Conservation (phyloP, 2,888 invertebrate genomes). For the Rambutsinella grinnellia region DNA sequence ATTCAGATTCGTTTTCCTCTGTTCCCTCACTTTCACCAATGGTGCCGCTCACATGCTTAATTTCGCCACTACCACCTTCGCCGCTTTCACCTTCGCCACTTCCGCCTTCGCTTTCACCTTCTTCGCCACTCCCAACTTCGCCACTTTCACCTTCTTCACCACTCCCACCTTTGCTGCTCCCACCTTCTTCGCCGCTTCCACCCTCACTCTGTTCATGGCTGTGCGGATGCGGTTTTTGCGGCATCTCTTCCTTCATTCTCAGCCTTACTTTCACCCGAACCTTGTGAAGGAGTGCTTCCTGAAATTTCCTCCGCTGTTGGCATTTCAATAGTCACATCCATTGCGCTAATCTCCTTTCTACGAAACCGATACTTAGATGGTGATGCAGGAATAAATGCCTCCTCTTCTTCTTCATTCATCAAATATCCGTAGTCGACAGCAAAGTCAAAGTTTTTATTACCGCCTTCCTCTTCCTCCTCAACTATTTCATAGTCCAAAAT, state of each 20-base stretch:
- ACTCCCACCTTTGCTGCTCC: not conserved
- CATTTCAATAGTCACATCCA: not conserved
- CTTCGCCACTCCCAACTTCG: not conserved
- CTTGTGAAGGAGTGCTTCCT: no score
- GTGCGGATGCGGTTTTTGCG: not conserved
- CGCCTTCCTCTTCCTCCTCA: slow-evolving; percentile 7
- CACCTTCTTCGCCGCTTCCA: no score
- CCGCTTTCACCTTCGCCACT: slow-evolving; percentile 30
- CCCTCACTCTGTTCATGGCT: not conserved
- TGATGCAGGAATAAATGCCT: slow-evolving; percentile 30
- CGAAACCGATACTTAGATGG: slow-evolving; percentile 63
- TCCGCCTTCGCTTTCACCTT: slow-evolving; percentile 21
- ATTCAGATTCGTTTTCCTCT: not conserved
- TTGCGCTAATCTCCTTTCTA: slow-evolving; percentile 12
- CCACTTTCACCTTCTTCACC: slow-evolving; percentile 36
- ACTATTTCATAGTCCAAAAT: slow-evolving; percentile 57
- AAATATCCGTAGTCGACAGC: slow-evolving; percentile 27
- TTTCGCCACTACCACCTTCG: slow-evolving; percentile 22
- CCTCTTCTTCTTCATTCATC: slow-evolving; percentile 38
- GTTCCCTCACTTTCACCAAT: not conserved
- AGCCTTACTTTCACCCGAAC: no score
- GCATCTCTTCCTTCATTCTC: not conserved
- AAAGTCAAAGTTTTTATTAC: not conserved
- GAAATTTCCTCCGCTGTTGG: not conserved
- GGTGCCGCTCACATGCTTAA: no score